phyloP scores from a whole-genome alignment of 2,113 vertebrate genomes.

The Marmota flaviventris region DNA sequence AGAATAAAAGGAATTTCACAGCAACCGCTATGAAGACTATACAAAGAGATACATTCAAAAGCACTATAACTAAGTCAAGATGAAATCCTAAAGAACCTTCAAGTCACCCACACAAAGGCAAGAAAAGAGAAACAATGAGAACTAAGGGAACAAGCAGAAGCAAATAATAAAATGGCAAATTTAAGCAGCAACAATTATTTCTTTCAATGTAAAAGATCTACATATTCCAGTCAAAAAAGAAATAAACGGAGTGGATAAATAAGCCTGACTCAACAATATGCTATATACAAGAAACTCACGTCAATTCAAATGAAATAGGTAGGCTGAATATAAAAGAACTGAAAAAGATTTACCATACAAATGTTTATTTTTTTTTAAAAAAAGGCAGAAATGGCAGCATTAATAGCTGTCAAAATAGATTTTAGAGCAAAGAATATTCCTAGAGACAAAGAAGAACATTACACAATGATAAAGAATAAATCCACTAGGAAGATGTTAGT shows the following conservation, averaged over 20 bases:
- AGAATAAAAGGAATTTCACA: background rate
- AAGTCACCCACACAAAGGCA: background rate
- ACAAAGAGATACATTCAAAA: background rate
- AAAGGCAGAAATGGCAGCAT: background rate
- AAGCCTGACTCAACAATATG: background rate
- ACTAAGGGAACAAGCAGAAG: background rate
- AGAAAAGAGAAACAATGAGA: slow-evolving; percentile 4
- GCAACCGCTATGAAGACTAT: background rate
- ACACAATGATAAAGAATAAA: background rate
- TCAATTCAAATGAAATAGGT: background rate
- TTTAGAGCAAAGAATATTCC: background rate
- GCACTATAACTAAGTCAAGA: background rate
- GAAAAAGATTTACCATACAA: background rate
- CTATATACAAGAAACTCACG: background rate
- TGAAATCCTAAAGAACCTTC: background rate
- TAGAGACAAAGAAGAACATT: background rate
- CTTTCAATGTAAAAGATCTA: background rate
- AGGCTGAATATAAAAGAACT: background rate
- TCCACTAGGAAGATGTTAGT: background rate
- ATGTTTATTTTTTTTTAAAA: background rate
- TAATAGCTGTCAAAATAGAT: background rate
- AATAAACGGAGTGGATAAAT: background rate
- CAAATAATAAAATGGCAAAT: background rate
- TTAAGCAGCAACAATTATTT: background rate
- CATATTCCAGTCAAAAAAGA: background rate